phyloP scores from a whole-genome alignment of 1,140 invertebrate species.

The Brachionus plicatilis region DNA sequence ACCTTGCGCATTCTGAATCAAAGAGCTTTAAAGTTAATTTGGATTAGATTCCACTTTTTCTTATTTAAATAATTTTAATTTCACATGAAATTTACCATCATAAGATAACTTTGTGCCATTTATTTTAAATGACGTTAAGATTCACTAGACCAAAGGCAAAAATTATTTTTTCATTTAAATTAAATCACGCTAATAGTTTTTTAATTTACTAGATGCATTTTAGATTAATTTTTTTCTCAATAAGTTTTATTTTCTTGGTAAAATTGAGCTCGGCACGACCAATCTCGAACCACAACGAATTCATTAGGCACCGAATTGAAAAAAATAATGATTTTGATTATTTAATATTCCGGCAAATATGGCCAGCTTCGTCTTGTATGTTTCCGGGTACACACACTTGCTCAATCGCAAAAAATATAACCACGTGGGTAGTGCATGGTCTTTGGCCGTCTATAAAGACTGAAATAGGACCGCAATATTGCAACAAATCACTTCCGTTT shows the following conservation, averaged over 20 bases:
- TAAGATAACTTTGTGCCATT: neutral
- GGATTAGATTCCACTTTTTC: neutral
- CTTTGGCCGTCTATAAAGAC: slow-evolving; percentile 22
- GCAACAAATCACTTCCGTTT: slow-evolving; percentile 34
- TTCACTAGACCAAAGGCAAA: too few species aligned
- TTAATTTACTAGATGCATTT: neutral
- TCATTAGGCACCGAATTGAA: neutral
- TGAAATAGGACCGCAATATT: slow-evolving; percentile 33
- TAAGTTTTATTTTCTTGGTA: neutral
- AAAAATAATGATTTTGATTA: slow-evolving; percentile 26
- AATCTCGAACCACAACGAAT: neutral
- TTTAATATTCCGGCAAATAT: slow-evolving; percentile 34
- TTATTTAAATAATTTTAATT: neutral
- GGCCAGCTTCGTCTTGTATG: slow-evolving; percentile 35
- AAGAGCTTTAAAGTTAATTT: slow-evolving; percentile 2
- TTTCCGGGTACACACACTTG: slow-evolving; percentile 24
- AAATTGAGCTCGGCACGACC: neutral
- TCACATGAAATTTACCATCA: neutral
- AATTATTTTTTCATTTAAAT: neutral
- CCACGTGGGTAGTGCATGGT: slow-evolving; percentile 38
- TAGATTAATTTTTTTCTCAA: neutral
- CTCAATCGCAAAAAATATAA: neutral
- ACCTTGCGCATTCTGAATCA: neutral
- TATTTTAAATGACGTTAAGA: neutral
- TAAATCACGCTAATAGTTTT: neutral